Percentiles rank a stretch among this genome's conserved stretches.
Conservation (phyloP, 2,113 vertebrate species). For the Eubucco bourcierii region DNA sequence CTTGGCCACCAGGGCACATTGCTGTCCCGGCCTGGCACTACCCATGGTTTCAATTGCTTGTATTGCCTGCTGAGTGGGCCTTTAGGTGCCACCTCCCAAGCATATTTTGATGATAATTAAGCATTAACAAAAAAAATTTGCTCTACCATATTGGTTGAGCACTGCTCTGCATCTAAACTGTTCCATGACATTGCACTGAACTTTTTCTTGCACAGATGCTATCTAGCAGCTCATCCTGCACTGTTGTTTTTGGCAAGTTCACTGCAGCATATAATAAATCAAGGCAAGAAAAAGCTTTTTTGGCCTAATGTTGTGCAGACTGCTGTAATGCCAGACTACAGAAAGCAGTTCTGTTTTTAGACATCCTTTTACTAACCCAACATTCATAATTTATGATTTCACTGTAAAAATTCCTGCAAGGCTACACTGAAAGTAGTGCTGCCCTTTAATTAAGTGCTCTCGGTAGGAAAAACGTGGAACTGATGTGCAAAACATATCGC, state of each 20-base stretch:
- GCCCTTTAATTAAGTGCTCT: conserved; percentile 82
- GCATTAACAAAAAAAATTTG: not conserved
- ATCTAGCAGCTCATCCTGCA: conserved; percentile 85
- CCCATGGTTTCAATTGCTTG: not conserved
- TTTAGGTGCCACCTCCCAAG: not conserved
- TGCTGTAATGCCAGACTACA: conserved; percentile 78
- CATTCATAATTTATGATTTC: conserved; percentile 84
- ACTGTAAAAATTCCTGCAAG: conserved; percentile 81
- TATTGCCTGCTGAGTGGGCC: not conserved
- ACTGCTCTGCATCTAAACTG: conserved; percentile 53
- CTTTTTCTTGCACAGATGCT: conserved; percentile 78
- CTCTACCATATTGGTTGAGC: conserved; percentile 45
- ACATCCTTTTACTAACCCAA: conserved; percentile 79
- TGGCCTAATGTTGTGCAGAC: conserved; percentile 73
- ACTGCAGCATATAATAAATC: conserved; percentile 90
- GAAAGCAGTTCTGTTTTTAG: conserved; percentile 82
- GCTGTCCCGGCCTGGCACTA: not conserved
- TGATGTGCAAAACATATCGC: conserved; percentile 77
- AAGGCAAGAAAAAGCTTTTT: conserved; percentile 83
- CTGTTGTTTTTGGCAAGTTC: conserved; percentile 91
- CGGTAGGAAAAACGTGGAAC: conserved; percentile 78
- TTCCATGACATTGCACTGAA: conserved; percentile 86
- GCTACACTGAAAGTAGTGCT: conserved; percentile 81
- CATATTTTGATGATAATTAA: conserved; percentile 30
- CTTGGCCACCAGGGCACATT: too few relatives aligned